Evolutionary conservation across 2,113 vertebrate genomes (phyloP).

Genomic region (Perca fluviatilis): DNA sequence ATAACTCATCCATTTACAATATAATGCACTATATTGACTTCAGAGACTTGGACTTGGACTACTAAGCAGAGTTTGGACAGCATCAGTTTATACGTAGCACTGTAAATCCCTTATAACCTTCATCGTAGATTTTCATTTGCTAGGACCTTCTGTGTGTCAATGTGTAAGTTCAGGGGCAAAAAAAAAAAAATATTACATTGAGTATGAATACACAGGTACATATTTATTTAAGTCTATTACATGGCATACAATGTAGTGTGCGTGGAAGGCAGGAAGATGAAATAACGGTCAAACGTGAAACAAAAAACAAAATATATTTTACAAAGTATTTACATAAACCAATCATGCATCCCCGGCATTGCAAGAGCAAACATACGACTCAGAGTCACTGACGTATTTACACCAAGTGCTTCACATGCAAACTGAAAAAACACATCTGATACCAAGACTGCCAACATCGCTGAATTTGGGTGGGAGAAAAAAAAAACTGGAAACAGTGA

Average conservation of each 20-base stretch:
- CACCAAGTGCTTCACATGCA: constrained; percentile 37
- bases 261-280: constrained; percentile 52
- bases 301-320: constrained; percentile 30
- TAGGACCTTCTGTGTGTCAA: neutral
- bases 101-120: constrained; percentile 18
- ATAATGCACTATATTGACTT: constrained; percentile 18
- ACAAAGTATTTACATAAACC: constrained; percentile 63
- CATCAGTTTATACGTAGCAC: constrained; percentile 12
- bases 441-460: neutral
- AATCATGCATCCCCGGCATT: constrained; percentile 21
- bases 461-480: constrained; percentile 3
- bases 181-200: constrained; percentile 13
- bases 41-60: neutral
- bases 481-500: neutral
- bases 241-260: constrained; percentile 47
- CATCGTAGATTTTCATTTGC: neutral
- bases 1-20: constrained; percentile 42
- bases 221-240: constrained; percentile 18
- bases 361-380: constrained; percentile 10
- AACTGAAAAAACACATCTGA: constrained; percentile 15
- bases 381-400: constrained; percentile 27
- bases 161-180: constrained; percentile 28
- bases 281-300: constrained; percentile 11
- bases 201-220: constrained; percentile 23
- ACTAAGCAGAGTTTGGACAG: constrained; percentile 11